phyloP scores from a whole-genome alignment of 1,140 invertebrate species.

The Paraescarpia echinospica region DNA sequence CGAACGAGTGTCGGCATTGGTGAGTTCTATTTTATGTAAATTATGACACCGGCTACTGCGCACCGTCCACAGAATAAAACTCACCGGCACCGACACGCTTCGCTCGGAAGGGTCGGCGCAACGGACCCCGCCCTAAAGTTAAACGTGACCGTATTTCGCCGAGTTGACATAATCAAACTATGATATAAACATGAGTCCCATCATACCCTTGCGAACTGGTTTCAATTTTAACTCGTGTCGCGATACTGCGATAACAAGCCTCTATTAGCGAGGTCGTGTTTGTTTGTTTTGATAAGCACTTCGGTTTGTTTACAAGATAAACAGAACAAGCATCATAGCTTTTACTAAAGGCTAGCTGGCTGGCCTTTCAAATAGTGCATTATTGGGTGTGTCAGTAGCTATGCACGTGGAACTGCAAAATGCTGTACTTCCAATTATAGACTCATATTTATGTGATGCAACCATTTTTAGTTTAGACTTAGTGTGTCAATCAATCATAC shows the following conservation, averaged over 20 bases:
- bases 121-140: background rate
- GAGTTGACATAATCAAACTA: background rate
- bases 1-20: background rate
- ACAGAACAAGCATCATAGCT: background rate
- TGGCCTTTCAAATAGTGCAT: background rate
- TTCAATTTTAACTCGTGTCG: background rate
- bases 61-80: background rate
- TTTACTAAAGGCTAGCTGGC: background rate
- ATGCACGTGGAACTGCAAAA: background rate
- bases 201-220: background rate
- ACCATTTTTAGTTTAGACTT: too few species aligned
- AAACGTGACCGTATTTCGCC: background rate
- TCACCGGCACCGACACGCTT: background rate
- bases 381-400: background rate
- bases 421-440: background rate
- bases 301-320: background rate
- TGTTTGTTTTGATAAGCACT: background rate
- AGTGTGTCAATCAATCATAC: too few species aligned
- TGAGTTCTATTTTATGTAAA: background rate
- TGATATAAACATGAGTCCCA: background rate
- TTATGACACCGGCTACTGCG: too few species aligned
- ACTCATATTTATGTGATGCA: too few species aligned
- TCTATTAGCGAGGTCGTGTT: background rate
- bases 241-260: background rate
- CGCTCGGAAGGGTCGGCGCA: background rate